Conservation (phyloP, 2,797 vertebrate species). For the Sphaeramia orbicularis region DNA sequence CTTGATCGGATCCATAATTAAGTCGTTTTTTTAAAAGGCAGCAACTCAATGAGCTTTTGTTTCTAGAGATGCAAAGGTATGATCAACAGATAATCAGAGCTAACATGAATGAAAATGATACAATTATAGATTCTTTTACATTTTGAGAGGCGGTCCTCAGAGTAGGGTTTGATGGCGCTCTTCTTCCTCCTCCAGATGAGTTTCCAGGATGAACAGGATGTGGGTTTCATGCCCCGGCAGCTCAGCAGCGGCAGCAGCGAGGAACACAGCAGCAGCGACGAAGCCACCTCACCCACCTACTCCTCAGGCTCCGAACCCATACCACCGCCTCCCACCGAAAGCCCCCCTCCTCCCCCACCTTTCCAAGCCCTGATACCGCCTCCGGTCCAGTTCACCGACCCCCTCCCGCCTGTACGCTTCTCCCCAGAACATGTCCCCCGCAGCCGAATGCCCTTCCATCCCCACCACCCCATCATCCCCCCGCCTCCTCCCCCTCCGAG, state of each 20-base stretch:
- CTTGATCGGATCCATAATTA: too few species aligned
- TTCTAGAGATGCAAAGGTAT: background rate
- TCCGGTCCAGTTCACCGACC: slow-evolving; percentile 87
- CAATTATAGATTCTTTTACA: background rate
- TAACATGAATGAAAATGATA: background rate
- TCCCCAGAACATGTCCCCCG: slow-evolving; percentile 82
- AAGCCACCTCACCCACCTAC: slow-evolving; percentile 92
- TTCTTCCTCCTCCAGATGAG: slow-evolving; percentile 89
- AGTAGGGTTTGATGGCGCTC: background rate
- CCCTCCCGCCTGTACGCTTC: slow-evolving; percentile 79
- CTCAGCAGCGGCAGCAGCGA: slow-evolving; percentile 93
- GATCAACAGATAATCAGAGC: background rate
- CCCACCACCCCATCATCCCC: slow-evolving; percentile 86
- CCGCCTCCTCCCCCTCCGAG: slow-evolving; percentile 84
- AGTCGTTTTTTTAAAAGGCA: background rate
- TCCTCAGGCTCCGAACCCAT: slow-evolving; percentile 94
- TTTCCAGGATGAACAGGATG: slow-evolving; percentile 94
- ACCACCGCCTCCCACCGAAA: slow-evolving; percentile 91
- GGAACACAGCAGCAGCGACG: slow-evolving; percentile 91
- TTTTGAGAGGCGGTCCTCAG: background rate
- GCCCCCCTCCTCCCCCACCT: slow-evolving; percentile 90
- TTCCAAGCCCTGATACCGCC: slow-evolving; percentile 89
- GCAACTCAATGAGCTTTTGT: background rate
- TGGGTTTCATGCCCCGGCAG: slow-evolving; percentile 86
- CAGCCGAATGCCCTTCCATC: slow-evolving; percentile 80